phyloP scores from a whole-genome alignment of 2,113 vertebrate genomes.

The Arenaria interpres region DNA sequence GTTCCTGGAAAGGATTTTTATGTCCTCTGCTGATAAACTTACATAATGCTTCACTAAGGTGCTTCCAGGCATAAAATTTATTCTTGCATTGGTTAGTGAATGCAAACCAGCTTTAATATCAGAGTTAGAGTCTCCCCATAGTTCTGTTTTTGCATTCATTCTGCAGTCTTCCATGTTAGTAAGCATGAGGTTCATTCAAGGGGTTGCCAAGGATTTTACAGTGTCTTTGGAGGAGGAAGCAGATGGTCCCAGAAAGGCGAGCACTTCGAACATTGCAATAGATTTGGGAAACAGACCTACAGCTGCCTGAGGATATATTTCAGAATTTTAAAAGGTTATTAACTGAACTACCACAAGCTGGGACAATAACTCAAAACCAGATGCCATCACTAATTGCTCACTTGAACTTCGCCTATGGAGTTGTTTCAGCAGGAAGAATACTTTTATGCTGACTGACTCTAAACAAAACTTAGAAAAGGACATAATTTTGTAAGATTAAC shows the following conservation, averaged over 20 bases:
- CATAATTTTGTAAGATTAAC: constrained; percentile 42
- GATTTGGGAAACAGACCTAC: constrained; percentile 32
- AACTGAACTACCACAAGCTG: constrained; percentile 57
- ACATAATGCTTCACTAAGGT: neutral
- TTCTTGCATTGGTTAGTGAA: neutral
- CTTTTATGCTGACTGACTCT: constrained; percentile 52
- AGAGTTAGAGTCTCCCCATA: neutral
- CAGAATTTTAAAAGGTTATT: constrained; percentile 60
- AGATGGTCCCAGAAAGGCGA: constrained; percentile 26
- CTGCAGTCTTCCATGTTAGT: neutral
- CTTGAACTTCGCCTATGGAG: constrained; percentile 65
- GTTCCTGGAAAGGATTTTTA: neutral
- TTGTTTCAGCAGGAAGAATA: constrained; percentile 48
- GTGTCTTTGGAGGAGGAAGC: constrained; percentile 28
- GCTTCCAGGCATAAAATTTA: neutral
- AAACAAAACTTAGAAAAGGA: constrained; percentile 39
- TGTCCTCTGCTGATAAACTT: neutral
- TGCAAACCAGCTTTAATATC: neutral
- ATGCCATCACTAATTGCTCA: constrained; percentile 65
- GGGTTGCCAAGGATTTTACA: constrained; percentile 35
- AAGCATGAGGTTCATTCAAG: neutral
- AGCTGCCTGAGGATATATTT: constrained; percentile 39
- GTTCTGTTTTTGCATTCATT: neutral
- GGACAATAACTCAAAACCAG: constrained; percentile 62
- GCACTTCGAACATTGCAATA: neutral